These are phyloP conservation scores for Linepithema humile DNA, from an alignment of 1,140 invertebrate species.

Conservation along the genomic window DNA sequence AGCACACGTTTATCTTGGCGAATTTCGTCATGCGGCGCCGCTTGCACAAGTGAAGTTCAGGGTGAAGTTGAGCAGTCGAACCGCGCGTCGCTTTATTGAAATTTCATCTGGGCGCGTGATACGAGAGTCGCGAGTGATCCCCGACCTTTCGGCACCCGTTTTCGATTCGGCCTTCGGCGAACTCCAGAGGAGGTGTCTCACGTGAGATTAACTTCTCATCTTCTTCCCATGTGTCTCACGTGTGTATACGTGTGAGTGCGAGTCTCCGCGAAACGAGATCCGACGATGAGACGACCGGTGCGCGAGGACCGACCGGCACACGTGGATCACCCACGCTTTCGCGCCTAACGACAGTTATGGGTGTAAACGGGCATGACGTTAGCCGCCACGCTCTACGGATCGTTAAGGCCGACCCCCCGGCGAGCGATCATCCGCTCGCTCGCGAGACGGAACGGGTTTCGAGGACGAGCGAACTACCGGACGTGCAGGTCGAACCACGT, in stretches of 20 bases:
- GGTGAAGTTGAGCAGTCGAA: constrained; percentile 46
- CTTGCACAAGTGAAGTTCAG: constrained; percentile 51
- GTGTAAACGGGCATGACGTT: constrained; percentile 78
- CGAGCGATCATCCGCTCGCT: constrained; percentile 71
- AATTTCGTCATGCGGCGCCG: not conserved
- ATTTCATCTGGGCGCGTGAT: constrained; percentile 61
- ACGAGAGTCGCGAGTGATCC: constrained; percentile 31
- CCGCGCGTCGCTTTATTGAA: constrained; percentile 61
- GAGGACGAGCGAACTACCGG: constrained; percentile 76
- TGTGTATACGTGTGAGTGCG: not conserved
- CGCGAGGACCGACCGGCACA: not conserved
- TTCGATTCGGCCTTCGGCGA: not conserved
- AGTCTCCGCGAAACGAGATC: constrained; percentile 16
- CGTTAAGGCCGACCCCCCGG: constrained; percentile 78
- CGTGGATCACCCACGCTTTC: constrained; percentile 76
- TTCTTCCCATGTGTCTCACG: not conserved
- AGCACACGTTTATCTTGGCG: not conserved
- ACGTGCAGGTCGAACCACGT: constrained; percentile 72
- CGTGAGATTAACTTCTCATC: constrained; percentile 48
- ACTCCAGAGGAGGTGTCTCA: constrained; percentile 12
- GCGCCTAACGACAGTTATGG: constrained; percentile 78
- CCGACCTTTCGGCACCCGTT: constrained; percentile 19
- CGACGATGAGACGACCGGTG: not conserved
- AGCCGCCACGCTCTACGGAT: constrained; percentile 72
- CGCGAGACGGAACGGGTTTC: constrained; percentile 75